A percentile compares a stretch with the other conserved stretches of the same genome.
phyloP scores from a whole-genome alignment of 2,797 vertebrate genomes.

The Eidolon dupreanum region DNA sequence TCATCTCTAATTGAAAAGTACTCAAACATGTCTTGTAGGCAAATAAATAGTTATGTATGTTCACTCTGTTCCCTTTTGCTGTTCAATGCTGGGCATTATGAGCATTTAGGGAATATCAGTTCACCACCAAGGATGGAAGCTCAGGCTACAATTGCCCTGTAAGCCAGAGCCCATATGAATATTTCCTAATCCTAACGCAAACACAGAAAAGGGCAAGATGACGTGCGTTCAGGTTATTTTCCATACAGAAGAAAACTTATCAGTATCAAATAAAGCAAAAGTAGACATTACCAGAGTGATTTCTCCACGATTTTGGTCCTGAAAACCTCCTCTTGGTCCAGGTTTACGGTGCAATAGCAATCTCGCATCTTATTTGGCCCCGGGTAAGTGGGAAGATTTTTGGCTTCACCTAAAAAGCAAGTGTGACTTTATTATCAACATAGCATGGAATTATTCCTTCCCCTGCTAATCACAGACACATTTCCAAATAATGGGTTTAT shows the following conservation, averaged over 20 bases:
- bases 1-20: background rate
- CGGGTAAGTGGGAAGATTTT: slow-evolving; percentile 97
- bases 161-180: background rate
- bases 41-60: background rate
- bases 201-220: background rate
- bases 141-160: background rate
- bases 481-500: background rate
- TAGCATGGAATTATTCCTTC: background rate
- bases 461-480: too few species aligned
- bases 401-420: slow-evolving; percentile 92
- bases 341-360: slow-evolving; percentile 98
- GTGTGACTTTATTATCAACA: background rate
- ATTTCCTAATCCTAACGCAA: background rate
- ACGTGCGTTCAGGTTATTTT: background rate
- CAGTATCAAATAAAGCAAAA: background rate
- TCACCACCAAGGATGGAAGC: background rate
- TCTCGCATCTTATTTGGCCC: slow-evolving; percentile 99
- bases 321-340: slow-evolving; percentile 99
- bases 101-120: background rate
- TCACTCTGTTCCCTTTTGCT: background rate
- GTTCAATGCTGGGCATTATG: background rate
- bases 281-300: slow-evolving; percentile 93
- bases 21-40: background rate
- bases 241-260: background rate
- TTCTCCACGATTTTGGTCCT: slow-evolving; percentile 99